Conservation (phyloP, 2,113 vertebrate species). For the Cricetomys ansorgei region DNA sequence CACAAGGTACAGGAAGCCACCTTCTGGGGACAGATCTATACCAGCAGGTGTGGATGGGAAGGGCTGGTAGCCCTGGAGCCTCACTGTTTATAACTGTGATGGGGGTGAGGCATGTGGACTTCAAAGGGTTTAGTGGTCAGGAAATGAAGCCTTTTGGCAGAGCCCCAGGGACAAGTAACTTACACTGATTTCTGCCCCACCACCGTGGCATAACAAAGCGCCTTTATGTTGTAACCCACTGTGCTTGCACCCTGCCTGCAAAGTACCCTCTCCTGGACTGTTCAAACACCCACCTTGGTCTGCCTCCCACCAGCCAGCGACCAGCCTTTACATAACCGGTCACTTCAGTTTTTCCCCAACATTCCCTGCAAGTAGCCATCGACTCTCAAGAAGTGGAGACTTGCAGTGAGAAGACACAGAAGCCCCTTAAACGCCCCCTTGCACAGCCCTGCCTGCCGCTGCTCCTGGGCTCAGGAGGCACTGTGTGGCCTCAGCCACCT, state of each 20-base stretch:
- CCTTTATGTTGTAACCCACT: neutral
- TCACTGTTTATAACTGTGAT: neutral
- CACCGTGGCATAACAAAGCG: neutral
- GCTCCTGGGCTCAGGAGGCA: neutral
- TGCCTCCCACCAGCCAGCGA: neutral
- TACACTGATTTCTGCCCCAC: neutral
- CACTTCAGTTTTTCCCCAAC: neutral
- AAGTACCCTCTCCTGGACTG: neutral
- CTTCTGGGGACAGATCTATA: neutral
- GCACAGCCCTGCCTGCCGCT: rapidly evolving
- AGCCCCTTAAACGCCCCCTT: rapidly evolving
- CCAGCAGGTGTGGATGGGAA: neutral
- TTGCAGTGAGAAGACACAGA: neutral
- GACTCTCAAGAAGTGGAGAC: neutral
- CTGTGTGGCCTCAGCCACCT: neutral
- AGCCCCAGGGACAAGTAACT: neutral
- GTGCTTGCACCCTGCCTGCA: neutral
- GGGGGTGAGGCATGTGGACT: neutral
- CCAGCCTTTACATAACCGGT: neutral
- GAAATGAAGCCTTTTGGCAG: constrained; percentile 44
- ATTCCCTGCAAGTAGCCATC: rapidly evolving
- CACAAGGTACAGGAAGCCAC: neutral
- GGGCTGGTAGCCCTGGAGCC: neutral
- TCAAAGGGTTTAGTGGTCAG: constrained; percentile 16
- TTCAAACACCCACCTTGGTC: neutral